Evolutionary conservation across 2,888 invertebrate species (phyloP), one percentile per base, ranked within the genome.

Genomic region (Aleiodes leptofemur): DNA sequence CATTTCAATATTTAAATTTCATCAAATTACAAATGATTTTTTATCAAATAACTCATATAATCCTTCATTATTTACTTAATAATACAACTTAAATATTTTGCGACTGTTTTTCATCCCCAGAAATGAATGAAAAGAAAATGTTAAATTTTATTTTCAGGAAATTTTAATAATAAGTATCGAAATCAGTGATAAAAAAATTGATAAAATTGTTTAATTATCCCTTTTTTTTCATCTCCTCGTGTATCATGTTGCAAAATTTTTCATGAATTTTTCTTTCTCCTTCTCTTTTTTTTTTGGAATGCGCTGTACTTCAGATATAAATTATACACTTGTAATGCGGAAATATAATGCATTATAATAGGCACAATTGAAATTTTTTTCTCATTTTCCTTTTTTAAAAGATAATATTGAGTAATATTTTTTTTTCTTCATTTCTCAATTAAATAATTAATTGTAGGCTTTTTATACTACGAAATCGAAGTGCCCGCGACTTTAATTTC

Each of bases 301-400:
- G 83, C 81, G 78, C 79, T 81, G 80, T 80, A 80, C 79, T 77
- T 79, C 78, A 75, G 73, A 78, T 73, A 78, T 77, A 77, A 77
- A 76, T 69, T 72, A 75, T 77, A 78, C 74, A 74, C 69, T 56
- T 75, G 73, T 77, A 72, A 73, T 68, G 55, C 53, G 72, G 75
- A 73, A 76, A 57, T 43, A 69, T 77, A 74, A 43, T 56, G 64
- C 55, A 53, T 53, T 61, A 73, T 72, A 51, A 70, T 74, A 74
- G 74, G 70, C 74, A 74, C 70, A 70, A 70, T 55, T 61, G 48
- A 74, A 72, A 72, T 59, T 72, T 50, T 48, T 23, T 23, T 23
- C 23, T 1, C 9, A 11, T 72, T 14, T 31, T 31, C 5, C 11
- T 43, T 43, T 43, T 43, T 38, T 38, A 5, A 43, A 43, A 9